Conservation (phyloP, 2,113 vertebrate genomes). For the Gobio gobio region DNA sequence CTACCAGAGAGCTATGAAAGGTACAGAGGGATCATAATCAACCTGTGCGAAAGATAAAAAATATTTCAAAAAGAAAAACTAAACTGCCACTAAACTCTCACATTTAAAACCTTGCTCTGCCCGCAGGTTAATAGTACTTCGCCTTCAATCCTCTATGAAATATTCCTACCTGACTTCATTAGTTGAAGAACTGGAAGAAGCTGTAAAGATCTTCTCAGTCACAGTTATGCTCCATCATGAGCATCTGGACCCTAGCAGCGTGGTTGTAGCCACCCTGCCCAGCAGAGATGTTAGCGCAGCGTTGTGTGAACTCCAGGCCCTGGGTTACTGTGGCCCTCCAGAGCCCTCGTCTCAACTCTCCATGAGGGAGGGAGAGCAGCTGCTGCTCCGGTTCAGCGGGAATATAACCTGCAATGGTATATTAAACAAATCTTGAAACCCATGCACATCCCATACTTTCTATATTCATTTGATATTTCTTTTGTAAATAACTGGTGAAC, state of each 20-base stretch:
- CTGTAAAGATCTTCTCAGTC: constrained; percentile 66
- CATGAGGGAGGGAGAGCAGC: constrained; percentile 84
- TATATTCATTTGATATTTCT: too few species aligned
- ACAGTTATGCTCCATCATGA: constrained; percentile 73
- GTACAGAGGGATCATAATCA: constrained; percentile 58
- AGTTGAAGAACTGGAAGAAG: constrained; percentile 79
- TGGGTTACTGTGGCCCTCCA: constrained; percentile 72
- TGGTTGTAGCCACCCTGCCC: constrained; percentile 72
- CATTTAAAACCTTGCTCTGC: background rate
- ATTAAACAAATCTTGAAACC: background rate
- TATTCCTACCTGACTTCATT: constrained; percentile 70
- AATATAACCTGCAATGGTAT: constrained; percentile 85
- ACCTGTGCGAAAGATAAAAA: background rate
- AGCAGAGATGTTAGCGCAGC: constrained; percentile 79
- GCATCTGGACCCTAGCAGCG: constrained; percentile 70
- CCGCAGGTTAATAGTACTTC: constrained; percentile 80
- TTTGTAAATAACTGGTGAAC: too few species aligned
- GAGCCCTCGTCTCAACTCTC: constrained; percentile 77
- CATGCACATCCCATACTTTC: too few species aligned
- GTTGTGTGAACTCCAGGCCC: constrained; percentile 70
- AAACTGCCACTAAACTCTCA: background rate
- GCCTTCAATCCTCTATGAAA: constrained; percentile 74
- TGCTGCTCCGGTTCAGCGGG: constrained; percentile 82
- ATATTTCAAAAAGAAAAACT: background rate
- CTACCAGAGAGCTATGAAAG: constrained; percentile 81